Conservation (phyloP, 2,888 invertebrate species). For the Athalia cordata region DNA sequence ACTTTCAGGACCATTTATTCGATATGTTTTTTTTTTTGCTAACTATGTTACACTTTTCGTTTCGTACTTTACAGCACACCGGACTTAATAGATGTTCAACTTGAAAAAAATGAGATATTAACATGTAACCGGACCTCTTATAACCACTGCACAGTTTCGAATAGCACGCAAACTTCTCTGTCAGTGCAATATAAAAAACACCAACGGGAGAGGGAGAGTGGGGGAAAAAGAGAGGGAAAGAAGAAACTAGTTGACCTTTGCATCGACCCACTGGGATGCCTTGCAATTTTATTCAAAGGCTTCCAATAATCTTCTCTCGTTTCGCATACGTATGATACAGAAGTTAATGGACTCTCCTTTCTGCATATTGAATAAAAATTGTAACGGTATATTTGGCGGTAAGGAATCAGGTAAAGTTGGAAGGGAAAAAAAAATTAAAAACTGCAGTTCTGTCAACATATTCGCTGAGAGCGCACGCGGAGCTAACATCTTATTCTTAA, state of each 20-base stretch:
- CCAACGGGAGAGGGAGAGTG: not conserved
- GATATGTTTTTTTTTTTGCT: not conserved
- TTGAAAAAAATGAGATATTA: not conserved
- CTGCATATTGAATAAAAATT: not conserved
- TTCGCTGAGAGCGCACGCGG: too few relatives aligned
- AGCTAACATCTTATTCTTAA: too few relatives aligned
- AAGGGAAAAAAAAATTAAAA: not conserved
- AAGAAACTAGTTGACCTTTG: conserved; percentile 29
- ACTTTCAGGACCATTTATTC: not conserved
- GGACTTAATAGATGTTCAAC: too few relatives aligned
- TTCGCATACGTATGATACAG: not conserved
- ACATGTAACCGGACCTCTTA: not conserved
- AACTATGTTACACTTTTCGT: not conserved
- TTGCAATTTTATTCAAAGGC: conserved; percentile 7
- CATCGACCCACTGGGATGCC: not conserved
- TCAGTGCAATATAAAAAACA: not conserved
- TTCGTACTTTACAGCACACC: not conserved
- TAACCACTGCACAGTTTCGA: not conserved
- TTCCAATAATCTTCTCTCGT: conserved; percentile 9
- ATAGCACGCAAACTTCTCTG: not conserved
- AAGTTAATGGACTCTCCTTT: conserved; percentile 5
- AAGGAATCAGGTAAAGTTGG: not conserved
- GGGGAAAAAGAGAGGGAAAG: not conserved
- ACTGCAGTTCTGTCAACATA: not conserved
- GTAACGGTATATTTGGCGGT: too few relatives aligned